Evolutionary conservation across 2,797 vertebrate genomes (phyloP).

Genomic region (Macroramphosus scolopax): DNA sequence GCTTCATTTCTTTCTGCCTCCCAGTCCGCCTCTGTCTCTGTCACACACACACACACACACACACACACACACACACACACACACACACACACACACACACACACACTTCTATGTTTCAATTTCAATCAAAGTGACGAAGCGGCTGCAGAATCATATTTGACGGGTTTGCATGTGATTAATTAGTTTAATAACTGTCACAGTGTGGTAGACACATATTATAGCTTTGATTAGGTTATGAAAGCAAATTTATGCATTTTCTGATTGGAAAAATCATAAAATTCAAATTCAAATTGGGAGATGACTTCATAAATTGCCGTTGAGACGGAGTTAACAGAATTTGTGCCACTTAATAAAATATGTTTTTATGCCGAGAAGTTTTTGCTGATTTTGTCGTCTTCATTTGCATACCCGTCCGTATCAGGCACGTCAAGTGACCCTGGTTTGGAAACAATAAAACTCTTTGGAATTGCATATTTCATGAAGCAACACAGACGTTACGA

Average conservation of each 20-base stretch:
- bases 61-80: conserved; percentile 7
- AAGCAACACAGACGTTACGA: conserved; percentile 48
- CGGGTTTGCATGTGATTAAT: conserved; percentile 77
- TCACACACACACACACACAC: conserved; percentile 6
- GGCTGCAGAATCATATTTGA: conserved; percentile 56
- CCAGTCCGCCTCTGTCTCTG: conserved; percentile 3
- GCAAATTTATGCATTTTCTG: conserved; percentile 75
- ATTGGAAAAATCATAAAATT: conserved; percentile 65
- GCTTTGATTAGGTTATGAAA: conserved; percentile 68
- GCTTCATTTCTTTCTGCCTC: conserved; percentile 27
- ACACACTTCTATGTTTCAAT: conserved; percentile 42
- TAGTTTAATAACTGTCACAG: conserved; percentile 70
- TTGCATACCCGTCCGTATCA: too few relatives aligned
- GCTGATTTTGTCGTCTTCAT: conserved; percentile 30
- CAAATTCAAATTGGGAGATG: conserved; percentile 52
- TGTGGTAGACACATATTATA: conserved; percentile 56
- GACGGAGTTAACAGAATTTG: conserved; percentile 19
- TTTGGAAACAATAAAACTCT: conserved; percentile 22
- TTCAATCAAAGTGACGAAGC: conserved; percentile 73
- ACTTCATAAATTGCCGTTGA: conserved; percentile 49
- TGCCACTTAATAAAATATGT: conserved; percentile 10
- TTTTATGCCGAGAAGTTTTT: conserved; percentile 43
- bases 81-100: too few relatives aligned
- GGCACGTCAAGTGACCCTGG: conserved; percentile 8
- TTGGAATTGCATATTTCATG: conserved; percentile 42